Evolutionary conservation across 2,888 invertebrate species (phyloP), one percentile per base, ranked within the genome.

Genomic region (Apodemia mormo): DNA sequence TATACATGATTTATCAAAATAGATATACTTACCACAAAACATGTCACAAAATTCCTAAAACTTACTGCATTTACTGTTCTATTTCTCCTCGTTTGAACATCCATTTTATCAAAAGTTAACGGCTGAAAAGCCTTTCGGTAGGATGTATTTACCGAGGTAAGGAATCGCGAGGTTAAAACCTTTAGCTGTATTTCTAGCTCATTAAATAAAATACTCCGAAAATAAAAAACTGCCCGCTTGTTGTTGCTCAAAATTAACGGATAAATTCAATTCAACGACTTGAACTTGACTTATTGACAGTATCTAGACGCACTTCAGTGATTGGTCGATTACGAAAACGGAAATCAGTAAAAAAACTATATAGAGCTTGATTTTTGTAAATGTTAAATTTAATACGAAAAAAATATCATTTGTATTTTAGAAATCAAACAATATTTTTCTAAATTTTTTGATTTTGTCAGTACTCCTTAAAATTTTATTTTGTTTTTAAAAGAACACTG

Each of bases 81-180:
- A 70, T 83, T 85, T 76, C 87, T 86, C 72, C 90, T 84, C 67
- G 79, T 77, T 73, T 86, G 86, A 67, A 85, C 79, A 75, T 90
- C 90, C 90, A 90, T 90, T 76, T 74, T 65, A 5, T 65, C 7
- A 43, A n/a, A 43, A 22, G 29, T 65, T 29, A 22, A 29, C 2
- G 33, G 65, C 37, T 54, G 8, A 7, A 7, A 52, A 52, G 52
- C 52, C 52, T 52, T 52, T 4, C 7, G 52, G 4, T 1, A 52
- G 2, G n/a, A 54, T 22, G n/a, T 54, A 54, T 22, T 22, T 54
- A 8, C 52, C n/a, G 22, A 22, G 8, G 8, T 22, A 54, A 54
- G 8, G 7, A 54, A 22, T n/a, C 8, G 52, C 52, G 52, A 54
- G 1, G 52, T 54, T 22, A 54, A 22, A 54, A 14, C 52, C n/a